Evolutionary conservation across 2,797 vertebrate genomes (phyloP).

Genomic region (Anguilla marmorata): DNA sequence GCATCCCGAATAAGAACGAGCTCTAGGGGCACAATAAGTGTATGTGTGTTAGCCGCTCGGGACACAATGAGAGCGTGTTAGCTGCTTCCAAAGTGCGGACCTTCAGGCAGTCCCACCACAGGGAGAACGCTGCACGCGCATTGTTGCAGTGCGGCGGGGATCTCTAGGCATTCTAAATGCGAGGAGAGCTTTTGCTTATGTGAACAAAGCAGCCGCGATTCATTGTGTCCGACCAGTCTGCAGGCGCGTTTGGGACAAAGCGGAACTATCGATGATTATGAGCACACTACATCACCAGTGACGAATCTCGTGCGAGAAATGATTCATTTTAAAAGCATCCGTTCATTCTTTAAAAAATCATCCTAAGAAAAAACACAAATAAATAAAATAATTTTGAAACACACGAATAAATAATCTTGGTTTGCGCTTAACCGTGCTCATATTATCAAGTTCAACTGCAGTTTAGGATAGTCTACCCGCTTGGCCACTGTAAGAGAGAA

Average conservation of each 20-base stretch:
- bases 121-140: neutral
- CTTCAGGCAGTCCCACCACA: neutral
- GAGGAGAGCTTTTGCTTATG: neutral
- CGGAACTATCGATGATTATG: neutral
- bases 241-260: neutral
- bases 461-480: neutral
- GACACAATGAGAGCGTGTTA: neutral
- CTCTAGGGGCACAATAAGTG: neutral
- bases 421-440: neutral
- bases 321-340: neutral
- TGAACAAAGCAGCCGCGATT: neutral
- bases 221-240: neutral
- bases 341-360: too few species aligned
- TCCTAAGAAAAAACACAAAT: neutral
- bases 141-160: neutral
- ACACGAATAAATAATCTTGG: neutral
- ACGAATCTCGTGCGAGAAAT: neutral
- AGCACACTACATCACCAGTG: neutral
- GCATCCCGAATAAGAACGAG: neutral
- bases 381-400: neutral
- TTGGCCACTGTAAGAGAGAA: neutral
- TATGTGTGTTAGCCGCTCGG: neutral
- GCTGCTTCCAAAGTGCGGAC: neutral
- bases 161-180: neutral
- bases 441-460: constrained; percentile 14